These are phyloP conservation scores for Pangasius krempfi DNA, from an alignment of 2,797 vertebrate genomes.

Conservation along the genomic window DNA sequence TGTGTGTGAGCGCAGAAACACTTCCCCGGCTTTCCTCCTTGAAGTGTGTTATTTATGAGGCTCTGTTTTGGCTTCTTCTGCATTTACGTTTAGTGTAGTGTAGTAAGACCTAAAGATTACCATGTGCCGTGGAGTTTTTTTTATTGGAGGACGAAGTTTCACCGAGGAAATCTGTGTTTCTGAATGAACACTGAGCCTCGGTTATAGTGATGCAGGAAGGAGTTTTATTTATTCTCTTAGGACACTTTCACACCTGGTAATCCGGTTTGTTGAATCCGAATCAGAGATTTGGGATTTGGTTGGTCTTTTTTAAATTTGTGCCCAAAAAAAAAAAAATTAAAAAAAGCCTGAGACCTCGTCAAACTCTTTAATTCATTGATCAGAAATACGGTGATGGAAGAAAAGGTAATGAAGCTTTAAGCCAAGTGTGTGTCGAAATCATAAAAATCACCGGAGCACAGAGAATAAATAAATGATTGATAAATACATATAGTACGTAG, in stretches of 20 bases:
- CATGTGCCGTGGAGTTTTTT: constrained; percentile 8
- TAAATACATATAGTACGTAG: too few species aligned
- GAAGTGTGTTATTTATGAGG: constrained; percentile 30
- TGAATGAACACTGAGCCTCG: constrained; percentile 15
- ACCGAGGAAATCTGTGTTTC: neutral
- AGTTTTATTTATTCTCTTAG: neutral
- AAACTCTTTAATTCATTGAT: neutral
- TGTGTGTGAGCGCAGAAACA: constrained; percentile 1
- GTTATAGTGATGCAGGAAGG: neutral
- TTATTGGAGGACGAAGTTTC: constrained; percentile 14
- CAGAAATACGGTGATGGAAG: too few species aligned
- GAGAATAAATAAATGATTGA: too few species aligned
- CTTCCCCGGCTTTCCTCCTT: neutral
- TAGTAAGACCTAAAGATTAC: constrained; percentile 2
- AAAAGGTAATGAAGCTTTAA: too few species aligned
- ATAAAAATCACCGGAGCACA: too few species aligned
- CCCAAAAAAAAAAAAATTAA: too few species aligned
- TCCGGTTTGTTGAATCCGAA: neutral
- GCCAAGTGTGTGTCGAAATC: too few species aligned
- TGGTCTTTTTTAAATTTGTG: too few species aligned
- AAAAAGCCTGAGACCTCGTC: neutral
- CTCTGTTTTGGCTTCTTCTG: neutral
- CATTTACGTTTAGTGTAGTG: neutral
- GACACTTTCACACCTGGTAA: neutral
- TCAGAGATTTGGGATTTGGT: neutral